Percentiles rank a stretch among this genome's conserved stretches.
phyloP scores from a whole-genome alignment of 1,140 invertebrate species.

The Probaryconus sp. region DNA sequence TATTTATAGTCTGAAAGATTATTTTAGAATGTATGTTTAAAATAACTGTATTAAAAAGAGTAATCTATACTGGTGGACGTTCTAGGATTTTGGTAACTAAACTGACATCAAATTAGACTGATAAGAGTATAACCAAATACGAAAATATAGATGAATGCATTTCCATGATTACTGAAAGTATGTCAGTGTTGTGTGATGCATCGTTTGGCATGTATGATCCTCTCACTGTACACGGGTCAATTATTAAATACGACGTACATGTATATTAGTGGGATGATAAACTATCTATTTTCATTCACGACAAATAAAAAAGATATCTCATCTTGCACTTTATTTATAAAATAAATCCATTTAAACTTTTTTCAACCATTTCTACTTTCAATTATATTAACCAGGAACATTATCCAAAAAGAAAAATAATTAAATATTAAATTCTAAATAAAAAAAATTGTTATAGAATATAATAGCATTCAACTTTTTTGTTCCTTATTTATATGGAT shows the following conservation, averaged over 20 bases:
- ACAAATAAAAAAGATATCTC: not conserved
- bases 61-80: not conserved
- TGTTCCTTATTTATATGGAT: too few species aligned
- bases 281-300: slow-evolving; percentile 8
- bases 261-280: slow-evolving; percentile 5
- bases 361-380: too few species aligned
- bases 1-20: not conserved
- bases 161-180: slow-evolving; percentile 19
- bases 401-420: too few species aligned
- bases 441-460: too few species aligned
- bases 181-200: slow-evolving; percentile 9
- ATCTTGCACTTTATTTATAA: too few species aligned
- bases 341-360: too few species aligned
- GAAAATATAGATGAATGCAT: slow-evolving; percentile 12
- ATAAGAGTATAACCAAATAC: slow-evolving; percentile 1
- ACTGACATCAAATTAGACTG: not conserved
- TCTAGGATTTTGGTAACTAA: not conserved
- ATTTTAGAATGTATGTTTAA: not conserved
- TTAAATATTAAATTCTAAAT: too few species aligned
- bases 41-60: not conserved
- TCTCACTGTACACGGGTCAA: slow-evolving; percentile 14
- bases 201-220: not conserved
- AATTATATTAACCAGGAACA: too few species aligned
- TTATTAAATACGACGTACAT: slow-evolving; percentile 15
- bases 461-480: too few species aligned